Evolutionary conservation across 2,888 invertebrate genomes (phyloP).

Genomic region (Ichneumoninae sp.): DNA sequence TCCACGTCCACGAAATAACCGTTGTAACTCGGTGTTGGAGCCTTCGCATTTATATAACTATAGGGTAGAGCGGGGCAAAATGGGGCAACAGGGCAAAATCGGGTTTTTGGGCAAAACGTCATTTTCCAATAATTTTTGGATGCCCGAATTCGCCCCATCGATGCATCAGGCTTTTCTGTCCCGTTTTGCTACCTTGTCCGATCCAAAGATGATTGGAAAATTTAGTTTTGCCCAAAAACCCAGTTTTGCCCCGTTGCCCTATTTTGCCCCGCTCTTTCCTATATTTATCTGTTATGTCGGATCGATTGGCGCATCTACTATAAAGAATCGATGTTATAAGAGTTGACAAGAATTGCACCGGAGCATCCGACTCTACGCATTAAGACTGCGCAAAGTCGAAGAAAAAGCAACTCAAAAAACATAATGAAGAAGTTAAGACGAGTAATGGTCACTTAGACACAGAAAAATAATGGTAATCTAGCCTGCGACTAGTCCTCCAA

Average conservation of each 20-base stretch:
- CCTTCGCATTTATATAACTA: constrained; percentile 20
- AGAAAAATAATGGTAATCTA: background rate
- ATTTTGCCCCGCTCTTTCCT: no score
- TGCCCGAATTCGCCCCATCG: no score
- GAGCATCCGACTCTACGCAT: background rate
- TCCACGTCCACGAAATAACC: background rate
- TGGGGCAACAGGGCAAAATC: no score
- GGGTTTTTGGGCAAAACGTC: no score
- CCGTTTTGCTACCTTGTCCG: no score
- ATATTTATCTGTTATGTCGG: background rate
- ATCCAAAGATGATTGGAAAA: no score
- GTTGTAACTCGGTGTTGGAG: background rate
- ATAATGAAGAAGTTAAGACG: background rate
- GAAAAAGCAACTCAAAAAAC: background rate
- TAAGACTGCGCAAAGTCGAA: constrained; percentile 11
- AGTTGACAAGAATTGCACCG: constrained; percentile 25
- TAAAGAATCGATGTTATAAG: constrained; percentile 35
- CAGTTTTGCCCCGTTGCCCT: no score
- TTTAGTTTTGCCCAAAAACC: no score
- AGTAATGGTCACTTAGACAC: background rate
- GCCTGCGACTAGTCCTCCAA: background rate
- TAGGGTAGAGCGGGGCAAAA: background rate
- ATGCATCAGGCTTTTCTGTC: no score
- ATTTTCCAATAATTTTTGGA: no score
- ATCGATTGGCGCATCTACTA: background rate